These are phyloP conservation scores for Aleiodes sp. DNA, from an alignment of 1,140 invertebrate species.

Conservation along the genomic window DNA sequence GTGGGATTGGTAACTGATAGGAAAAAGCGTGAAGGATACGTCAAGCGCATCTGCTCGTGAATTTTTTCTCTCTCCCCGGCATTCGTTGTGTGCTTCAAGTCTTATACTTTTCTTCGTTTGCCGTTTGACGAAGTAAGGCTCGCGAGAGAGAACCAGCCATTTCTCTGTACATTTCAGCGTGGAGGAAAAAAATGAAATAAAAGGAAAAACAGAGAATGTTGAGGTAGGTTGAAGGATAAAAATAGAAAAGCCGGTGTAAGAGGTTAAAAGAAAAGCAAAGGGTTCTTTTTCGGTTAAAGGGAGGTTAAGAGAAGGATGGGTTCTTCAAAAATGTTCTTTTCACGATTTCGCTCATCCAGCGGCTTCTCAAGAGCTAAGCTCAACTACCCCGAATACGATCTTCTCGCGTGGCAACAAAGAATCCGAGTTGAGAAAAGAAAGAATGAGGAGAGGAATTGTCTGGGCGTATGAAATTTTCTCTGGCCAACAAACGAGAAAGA, in stretches of 20 bases:
- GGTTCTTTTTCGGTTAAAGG: not conserved
- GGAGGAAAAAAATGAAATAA: not conserved
- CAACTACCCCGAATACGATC: constrained; percentile 27
- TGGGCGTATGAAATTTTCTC: constrained; percentile 26
- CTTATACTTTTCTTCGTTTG: constrained; percentile 10
- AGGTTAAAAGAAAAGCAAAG: not conserved
- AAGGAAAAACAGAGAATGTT: constrained; percentile 3
- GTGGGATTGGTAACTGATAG: no score
- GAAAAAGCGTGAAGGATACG: constrained; percentile 24
- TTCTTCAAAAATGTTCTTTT: constrained; percentile 37
- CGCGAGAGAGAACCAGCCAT: constrained; percentile 35
- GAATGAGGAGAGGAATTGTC: constrained; percentile 18
- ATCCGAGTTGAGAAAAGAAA: not conserved
- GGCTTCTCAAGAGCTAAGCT: constrained; percentile 28
- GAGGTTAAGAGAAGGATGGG: constrained; percentile 1
- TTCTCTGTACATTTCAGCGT: not conserved
- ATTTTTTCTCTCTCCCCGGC: constrained; percentile 10
- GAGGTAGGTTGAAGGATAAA: not conserved
- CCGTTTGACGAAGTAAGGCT: constrained; percentile 31
- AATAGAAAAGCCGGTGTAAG: not conserved
- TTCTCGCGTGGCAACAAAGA: constrained; percentile 30
- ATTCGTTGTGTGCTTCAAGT: not conserved
- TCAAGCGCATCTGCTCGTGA: constrained; percentile 36
- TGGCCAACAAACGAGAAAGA: not conserved
- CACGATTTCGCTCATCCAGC: constrained; percentile 30